Evolutionary conservation across 30 jellyfish, hydroid and myxozoan species (phyloP), one percentile per base, ranked within the genome.

Genomic region (Morbakka virulenta): DNA sequence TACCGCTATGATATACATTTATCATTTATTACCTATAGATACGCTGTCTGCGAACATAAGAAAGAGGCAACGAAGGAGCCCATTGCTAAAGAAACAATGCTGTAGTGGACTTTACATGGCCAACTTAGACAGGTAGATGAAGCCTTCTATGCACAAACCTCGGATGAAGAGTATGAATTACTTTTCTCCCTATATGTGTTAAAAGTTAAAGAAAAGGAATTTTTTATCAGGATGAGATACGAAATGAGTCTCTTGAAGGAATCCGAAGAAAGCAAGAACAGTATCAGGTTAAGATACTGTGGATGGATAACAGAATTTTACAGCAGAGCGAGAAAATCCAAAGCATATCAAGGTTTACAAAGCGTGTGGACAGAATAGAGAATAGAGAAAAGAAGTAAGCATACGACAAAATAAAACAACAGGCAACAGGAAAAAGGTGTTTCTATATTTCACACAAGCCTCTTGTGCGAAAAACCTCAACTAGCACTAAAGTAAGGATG

Each of bases 301-400:
- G 85, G 93, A 64, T 81, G 53, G 80, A 84, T 28, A 85, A 85
- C 69, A 69, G 82, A 64, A 52, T 34, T 13, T 49, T 80, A 67
- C 32, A 83, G 69, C 85, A 81, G 71, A 51, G 65, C 52, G 49
- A 81, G 61, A 75, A 69, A 64, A 64, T 57, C 28, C 93, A 81
- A 71, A 81, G 93, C 67, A 57, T 80, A 69, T 32, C 32, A 52
- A 63, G 91, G 28, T 50, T 81, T 51, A 57, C 27, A 57, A 81
- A 52, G 49, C 80, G 69, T 1, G 4, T 78, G 53, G 23, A 41
- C 32, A 78, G 51, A 85, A 81, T 80, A 50, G 85, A 28, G 71
- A 34, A 63, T 25, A 61, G 35, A 77, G 73, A 36, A 28, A 31
- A 20, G 65, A 63, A 27, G 73, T 69, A 41, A 62, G 62, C 35